These are phyloP conservation scores for Phodopus roborovskii DNA, from an alignment of 2,113 vertebrate genomes.

Conservation along the genomic window DNA sequence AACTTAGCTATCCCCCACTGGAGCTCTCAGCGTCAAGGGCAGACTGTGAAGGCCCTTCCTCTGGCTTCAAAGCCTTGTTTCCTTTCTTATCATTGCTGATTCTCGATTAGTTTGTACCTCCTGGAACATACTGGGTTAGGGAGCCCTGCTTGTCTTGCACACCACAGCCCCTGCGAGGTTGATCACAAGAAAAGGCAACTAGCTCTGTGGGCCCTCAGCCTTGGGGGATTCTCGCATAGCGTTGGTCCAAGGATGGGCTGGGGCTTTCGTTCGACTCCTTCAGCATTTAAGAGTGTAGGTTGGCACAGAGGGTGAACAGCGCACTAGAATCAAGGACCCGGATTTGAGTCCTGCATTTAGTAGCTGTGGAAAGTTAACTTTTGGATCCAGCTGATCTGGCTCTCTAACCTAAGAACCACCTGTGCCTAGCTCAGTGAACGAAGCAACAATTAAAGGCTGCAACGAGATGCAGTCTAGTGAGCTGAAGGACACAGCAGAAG, in stretches of 20 bases:
- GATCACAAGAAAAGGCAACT: background rate
- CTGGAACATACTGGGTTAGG: background rate
- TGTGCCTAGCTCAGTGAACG: background rate
- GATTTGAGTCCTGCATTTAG: background rate
- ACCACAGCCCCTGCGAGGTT: background rate
- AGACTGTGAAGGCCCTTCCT: background rate
- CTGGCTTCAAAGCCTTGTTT: background rate
- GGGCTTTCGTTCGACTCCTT: background rate
- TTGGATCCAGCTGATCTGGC: background rate
- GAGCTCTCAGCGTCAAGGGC: background rate
- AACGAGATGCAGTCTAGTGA: background rate
- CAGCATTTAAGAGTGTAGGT: background rate
- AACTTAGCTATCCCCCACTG: background rate
- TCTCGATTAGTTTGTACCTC: background rate
- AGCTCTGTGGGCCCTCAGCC: background rate
- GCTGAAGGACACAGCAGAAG: background rate
- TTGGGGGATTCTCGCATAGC: background rate
- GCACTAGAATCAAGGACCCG: background rate
- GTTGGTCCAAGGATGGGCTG: background rate
- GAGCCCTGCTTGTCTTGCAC: background rate
- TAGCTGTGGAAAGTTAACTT: background rate
- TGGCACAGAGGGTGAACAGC: background rate
- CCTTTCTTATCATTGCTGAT: background rate
- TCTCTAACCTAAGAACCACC: background rate
- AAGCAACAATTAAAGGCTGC: background rate